Evolutionary conservation across 2,113 vertebrate genomes (phyloP), one percentile per base, ranked within the genome.

Genomic region (Brachirus orientalis): DNA sequence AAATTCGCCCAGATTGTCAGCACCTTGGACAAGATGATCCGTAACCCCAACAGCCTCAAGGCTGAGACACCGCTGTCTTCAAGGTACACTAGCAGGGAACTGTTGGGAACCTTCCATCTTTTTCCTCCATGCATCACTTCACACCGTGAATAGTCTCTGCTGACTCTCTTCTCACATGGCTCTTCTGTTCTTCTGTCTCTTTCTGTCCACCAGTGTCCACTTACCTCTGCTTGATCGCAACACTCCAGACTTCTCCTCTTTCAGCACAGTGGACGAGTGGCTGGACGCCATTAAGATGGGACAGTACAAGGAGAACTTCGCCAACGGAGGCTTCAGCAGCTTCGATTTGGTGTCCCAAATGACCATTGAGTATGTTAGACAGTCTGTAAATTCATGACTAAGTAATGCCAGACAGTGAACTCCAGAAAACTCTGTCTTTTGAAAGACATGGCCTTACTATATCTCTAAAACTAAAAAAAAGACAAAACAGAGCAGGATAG

Each of bases 201-300:
- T 33, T 59, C 19, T 57, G 7, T 63, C 45, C 44, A n/a, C n/a
- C 86, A 99, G 97, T 51, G 93, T 97, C 70, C 97, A 95, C 84
- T 93, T 98, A 67, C 96, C 97, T 10, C 92, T 99, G 40, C 93
- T 99, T 41, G 97, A 97, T 80, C 97, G 97, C 79, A 97, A 94
- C 17, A 91, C 96, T 75, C 97, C 97, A 0, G 97, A 99, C 82
- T 99, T 98, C 73, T 96, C 94, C 86, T 97, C 95, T 68, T 99
- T 99, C 90, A 96, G 88, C 89, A 95, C 95, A 0, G 95, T 99
- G 85, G 95, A 96, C 1, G 97, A 99, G 67, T 99, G 97, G 97
- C 92, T 99, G 83, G 96, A 98, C 1, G 96, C 96, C 89, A 97
- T 99, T 82, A 99, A 98, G 91, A 99, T 99, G 97, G 94, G 95